phyloP scores from a whole-genome alignment of 2,888 invertebrate genomes.

The Salpingus planirostris region DNA sequence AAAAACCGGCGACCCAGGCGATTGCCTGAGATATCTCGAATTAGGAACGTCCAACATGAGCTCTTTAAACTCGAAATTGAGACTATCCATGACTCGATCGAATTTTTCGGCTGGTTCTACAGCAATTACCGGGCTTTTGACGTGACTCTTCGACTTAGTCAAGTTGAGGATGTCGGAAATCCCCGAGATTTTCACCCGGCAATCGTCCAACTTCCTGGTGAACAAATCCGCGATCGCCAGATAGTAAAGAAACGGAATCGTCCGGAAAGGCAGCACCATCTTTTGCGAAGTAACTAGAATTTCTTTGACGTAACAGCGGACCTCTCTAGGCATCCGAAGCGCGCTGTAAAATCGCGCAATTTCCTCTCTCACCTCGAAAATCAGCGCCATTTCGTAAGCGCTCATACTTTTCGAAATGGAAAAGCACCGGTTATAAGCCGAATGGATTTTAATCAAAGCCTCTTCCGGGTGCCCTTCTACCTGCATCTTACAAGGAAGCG shows the following conservation, averaged over 20 bases:
- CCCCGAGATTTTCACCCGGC: constrained; percentile 6
- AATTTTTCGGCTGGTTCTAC: too few relatives aligned
- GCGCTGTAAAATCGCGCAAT: constrained; percentile 6
- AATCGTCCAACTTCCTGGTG: constrained; percentile 3
- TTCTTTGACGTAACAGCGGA: constrained; percentile 5
- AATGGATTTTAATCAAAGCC: constrained; percentile 5
- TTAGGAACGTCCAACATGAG: background rate
- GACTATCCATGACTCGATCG: background rate
- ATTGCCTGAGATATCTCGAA: background rate
- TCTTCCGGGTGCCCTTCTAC: constrained; percentile 5
- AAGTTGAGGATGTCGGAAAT: constrained; percentile 6
- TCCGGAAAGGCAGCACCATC: constrained; percentile 8
- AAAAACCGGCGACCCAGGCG: background rate
- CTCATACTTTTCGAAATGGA: constrained; percentile 1
- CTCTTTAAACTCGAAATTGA: background rate
- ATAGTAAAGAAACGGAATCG: constrained; percentile 4
- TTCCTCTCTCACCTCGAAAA: constrained; percentile 7
- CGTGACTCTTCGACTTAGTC: background rate
- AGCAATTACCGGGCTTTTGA: too few relatives aligned
- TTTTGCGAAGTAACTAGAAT: constrained; percentile 5
- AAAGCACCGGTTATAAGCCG: constrained; percentile 1
- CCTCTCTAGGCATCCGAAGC: constrained; percentile 6
- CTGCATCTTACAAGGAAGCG: constrained; percentile 6
- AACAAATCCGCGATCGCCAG: constrained; percentile 6
- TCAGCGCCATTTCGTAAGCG: constrained; percentile 1